Evolutionary conservation across 2,888 invertebrate species (phyloP).

Genomic region (Biston betularia): DNA sequence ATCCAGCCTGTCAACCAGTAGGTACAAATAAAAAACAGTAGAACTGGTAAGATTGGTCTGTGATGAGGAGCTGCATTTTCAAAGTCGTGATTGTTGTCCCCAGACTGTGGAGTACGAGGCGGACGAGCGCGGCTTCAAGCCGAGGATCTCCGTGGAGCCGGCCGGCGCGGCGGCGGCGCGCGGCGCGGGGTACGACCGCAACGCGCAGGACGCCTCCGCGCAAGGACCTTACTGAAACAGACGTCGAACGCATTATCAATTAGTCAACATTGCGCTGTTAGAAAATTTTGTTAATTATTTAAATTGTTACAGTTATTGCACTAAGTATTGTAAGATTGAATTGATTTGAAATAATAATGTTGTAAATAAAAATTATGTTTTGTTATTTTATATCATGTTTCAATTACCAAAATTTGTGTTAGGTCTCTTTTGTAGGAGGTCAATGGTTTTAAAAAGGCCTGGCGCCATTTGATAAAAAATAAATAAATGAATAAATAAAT

Average conservation of each 20-base stretch:
- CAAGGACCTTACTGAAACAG: constrained; percentile 64
- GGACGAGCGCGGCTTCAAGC: constrained; percentile 89
- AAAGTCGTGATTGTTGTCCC: not conserved
- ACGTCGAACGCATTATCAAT: not conserved
- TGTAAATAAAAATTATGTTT: not conserved
- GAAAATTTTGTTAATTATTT: not conserved
- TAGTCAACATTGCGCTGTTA: not conserved
- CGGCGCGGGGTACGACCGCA: constrained; percentile 67
- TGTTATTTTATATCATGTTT: no score
- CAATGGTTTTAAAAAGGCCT: no score
- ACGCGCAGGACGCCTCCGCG: constrained; percentile 64
- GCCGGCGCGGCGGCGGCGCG: constrained; percentile 48
- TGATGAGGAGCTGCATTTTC: not conserved
- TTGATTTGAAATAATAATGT: not conserved
- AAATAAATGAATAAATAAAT: no score
- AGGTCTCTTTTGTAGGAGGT: no score
- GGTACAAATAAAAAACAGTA: not conserved
- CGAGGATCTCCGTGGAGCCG: constrained; percentile 85
- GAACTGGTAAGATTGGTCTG: not conserved
- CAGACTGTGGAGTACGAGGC: constrained; percentile 90
- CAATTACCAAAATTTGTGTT: no score
- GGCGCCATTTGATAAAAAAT: no score
- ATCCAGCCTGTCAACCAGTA: no score
- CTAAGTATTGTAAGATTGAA: constrained; percentile 2
- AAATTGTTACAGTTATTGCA: constrained; percentile 1